Conservation (phyloP, 2,113 vertebrate genomes). For the Seriola rivoliana region DNA sequence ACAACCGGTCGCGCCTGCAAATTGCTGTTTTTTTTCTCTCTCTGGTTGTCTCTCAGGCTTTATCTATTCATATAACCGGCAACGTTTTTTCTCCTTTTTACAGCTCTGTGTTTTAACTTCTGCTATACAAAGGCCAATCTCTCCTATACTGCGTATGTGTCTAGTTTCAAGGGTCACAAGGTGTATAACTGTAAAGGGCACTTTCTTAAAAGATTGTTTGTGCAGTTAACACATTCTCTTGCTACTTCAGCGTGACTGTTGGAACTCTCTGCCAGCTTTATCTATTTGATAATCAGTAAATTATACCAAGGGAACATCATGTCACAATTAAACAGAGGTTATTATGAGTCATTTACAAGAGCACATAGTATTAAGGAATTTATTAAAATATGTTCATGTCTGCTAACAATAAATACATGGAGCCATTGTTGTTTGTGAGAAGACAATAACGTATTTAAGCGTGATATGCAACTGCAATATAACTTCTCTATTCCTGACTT, state of each 20-base stretch:
- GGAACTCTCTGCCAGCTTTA: constrained; percentile 56
- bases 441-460: constrained; percentile 5
- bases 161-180: constrained; percentile 74
- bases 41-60: constrained; percentile 56
- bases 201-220: constrained; percentile 70
- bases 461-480: constrained; percentile 4
- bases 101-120: constrained; percentile 66
- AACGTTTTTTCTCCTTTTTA: constrained; percentile 52
- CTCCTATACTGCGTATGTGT: constrained; percentile 19
- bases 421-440: constrained; percentile 10
- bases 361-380: constrained; percentile 22
- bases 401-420: constrained; percentile 24
- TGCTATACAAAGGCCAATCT: constrained; percentile 56
- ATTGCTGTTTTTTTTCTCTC: constrained; percentile 41
- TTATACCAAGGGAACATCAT: constrained; percentile 61
- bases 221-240: constrained; percentile 53
- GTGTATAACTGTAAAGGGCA: constrained; percentile 59
- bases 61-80: constrained; percentile 73
- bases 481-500: constrained; percentile 28
- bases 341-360: constrained; percentile 62
- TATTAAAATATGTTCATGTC: constrained; percentile 33
- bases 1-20: constrained; percentile 74
- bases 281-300: constrained; percentile 74
- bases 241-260: constrained; percentile 58
- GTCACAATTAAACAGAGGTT: constrained; percentile 61